Evolutionary conservation across 1,140 invertebrate genomes (phyloP).

Genomic region (Drosophila lini): DNA sequence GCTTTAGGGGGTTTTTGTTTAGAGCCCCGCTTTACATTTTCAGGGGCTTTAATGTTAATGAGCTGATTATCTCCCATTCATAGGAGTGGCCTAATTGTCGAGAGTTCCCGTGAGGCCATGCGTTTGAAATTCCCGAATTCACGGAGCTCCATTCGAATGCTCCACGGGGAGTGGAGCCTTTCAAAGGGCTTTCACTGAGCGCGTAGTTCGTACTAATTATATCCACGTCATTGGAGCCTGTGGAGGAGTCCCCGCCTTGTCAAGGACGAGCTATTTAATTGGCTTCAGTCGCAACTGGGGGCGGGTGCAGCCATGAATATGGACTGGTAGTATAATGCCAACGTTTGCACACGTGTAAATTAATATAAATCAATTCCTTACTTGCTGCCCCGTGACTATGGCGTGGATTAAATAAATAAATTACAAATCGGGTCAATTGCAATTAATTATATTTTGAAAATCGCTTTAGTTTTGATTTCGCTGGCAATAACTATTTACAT

Average conservation of each 20-base stretch:
- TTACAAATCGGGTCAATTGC: constrained; percentile 65
- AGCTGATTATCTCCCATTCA: constrained; percentile 19
- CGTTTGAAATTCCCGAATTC: constrained; percentile 14
- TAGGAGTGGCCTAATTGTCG: constrained; percentile 9
- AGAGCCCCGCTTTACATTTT: constrained; percentile 4
- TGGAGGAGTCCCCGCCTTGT: constrained; percentile 1
- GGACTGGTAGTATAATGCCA: constrained; percentile 23
- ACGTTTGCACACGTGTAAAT: constrained; percentile 29
- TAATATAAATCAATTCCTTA: constrained; percentile 32
- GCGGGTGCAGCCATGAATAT: constrained; percentile 4
- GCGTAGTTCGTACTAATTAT: constrained; percentile 36
- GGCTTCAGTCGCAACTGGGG: background rate
- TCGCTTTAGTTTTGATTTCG: constrained; percentile 66
- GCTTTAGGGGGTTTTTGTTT: constrained; percentile 14
- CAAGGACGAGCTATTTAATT: constrained; percentile 25
- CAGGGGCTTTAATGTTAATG: constrained; percentile 21
- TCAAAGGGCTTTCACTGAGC: constrained; percentile 42
- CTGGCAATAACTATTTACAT: constrained; percentile 49
- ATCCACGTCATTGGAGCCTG: background rate
- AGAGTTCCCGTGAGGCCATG: background rate
- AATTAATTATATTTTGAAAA: constrained; percentile 75
- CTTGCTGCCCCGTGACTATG: constrained; percentile 21
- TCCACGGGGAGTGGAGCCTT: background rate
- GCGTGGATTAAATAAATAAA: constrained; percentile 64
- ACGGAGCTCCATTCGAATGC: background rate